A percentile compares a stretch with the other conserved stretches of the same genome.
These are phyloP conservation scores for Callionymus lyra DNA, from an alignment of 2,113 vertebrate genomes.

Conservation along the genomic window DNA sequence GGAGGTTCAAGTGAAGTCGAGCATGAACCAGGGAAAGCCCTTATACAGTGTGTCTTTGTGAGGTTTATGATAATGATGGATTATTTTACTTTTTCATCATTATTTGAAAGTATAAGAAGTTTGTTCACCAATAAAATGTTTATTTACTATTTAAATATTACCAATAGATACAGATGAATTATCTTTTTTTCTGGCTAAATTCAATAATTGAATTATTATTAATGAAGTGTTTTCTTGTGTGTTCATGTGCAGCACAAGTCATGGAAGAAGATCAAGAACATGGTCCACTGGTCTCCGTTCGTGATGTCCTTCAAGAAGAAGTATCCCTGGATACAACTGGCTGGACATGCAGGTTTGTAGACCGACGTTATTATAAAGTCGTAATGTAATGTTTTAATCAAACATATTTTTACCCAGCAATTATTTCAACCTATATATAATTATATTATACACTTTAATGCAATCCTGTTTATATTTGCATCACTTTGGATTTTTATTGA, in stretches of 20 bases:
- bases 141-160: no score
- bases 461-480: no score
- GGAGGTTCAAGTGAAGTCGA: conserved; percentile 10
- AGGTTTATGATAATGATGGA: conserved; percentile 3
- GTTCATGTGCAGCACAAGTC: conserved; percentile 80
- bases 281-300: conserved; percentile 97
- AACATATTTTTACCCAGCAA: no score
- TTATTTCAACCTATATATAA: no score
- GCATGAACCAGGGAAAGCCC: conserved; percentile 21
- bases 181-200: background rate
- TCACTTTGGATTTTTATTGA: no score
- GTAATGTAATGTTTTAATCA: no score
- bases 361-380: background rate
- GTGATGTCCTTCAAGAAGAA: conserved; percentile 99
- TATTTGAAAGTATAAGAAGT: no score
- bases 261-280: conserved; percentile 98
- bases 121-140: no score
- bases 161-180: no score
- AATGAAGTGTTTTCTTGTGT: conserved; percentile 1
- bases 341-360: conserved; percentile 84
- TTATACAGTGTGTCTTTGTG: conserved; percentile 7
- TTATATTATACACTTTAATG: no score
- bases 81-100: no score
- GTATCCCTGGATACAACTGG: conserved; percentile 97
- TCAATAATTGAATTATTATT: no score